phyloP scores from a whole-genome alignment of 2,888 invertebrate genomes.

The Xanthostigma xanthostigma region DNA sequence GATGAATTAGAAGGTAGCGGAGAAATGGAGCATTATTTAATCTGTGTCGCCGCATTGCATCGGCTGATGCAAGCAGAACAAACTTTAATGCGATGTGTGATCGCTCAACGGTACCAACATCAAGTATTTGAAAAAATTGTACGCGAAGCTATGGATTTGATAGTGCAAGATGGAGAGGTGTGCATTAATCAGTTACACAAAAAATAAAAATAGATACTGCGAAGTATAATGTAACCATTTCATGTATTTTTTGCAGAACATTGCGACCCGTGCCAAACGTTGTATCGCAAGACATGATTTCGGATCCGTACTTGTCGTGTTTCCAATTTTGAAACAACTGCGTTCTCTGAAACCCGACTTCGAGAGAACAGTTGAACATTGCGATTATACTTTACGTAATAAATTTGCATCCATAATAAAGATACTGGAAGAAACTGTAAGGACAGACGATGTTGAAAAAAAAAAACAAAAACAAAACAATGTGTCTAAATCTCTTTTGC shows the following conservation, averaged over 20 bases:
- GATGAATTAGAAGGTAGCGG: conserved; percentile 55
- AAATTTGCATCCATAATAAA: conserved; percentile 61
- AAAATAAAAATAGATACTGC: background rate
- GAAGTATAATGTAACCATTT: background rate
- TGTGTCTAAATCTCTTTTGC: background rate
- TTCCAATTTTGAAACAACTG: conserved; percentile 68
- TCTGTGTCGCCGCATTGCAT: conserved; percentile 67
- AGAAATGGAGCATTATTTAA: conserved; percentile 71
- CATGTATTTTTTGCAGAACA: conserved; percentile 34
- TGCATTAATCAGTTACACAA: conserved; percentile 6
- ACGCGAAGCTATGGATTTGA: conserved; percentile 67
- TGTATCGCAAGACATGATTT: conserved; percentile 66
- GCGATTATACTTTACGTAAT: conserved; percentile 49
- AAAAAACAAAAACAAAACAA: background rate
- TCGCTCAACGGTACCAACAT: conserved; percentile 66
- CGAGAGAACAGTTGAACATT: conserved; percentile 59
- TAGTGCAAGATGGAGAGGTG: conserved; percentile 77
- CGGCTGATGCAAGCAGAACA: conserved; percentile 81
- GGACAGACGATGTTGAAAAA: conserved; percentile 16
- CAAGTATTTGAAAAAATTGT: conserved; percentile 73
- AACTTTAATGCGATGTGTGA: conserved; percentile 65
- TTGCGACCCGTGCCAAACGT: conserved; percentile 57
- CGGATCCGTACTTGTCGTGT: conserved; percentile 62
- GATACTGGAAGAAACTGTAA: conserved; percentile 58
- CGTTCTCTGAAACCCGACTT: conserved; percentile 64